Conservation (phyloP, 2,113 vertebrate genomes). For the Sprattus sprattus region DNA sequence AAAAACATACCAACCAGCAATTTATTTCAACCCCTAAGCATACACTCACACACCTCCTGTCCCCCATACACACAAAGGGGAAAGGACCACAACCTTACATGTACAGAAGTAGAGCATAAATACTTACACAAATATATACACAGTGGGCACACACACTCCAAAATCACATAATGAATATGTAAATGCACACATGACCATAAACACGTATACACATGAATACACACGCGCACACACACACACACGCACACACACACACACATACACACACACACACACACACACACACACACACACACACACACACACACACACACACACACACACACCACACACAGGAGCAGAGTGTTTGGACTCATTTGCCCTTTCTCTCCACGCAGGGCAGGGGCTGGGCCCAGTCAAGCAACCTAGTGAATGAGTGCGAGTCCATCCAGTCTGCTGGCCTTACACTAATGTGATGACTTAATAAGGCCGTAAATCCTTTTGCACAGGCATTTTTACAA, state of each 20-base stretch:
- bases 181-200: neutral
- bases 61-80: neutral
- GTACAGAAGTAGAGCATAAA: too few species aligned
- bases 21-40: neutral
- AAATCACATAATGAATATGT: neutral
- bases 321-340: neutral
- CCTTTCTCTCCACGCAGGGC: neutral
- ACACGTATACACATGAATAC: neutral
- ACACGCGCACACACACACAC: neutral
- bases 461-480: constrained; percentile 57
- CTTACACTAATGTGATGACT: constrained; percentile 43
- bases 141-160: too few species aligned
- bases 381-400: neutral
- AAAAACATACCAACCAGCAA: neutral
- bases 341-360: neutral
- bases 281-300: neutral
- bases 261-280: neutral
- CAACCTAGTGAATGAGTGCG: neutral
- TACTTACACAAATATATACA: too few species aligned
- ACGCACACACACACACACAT: too few species aligned
- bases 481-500: constrained; percentile 44
- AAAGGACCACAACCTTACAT: neutral
- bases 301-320: neutral
- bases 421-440: constrained; percentile 31
- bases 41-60: neutral